These are phyloP conservation scores for Drosophila mimetica DNA, from an alignment of 2,888 invertebrate genomes.

Conservation along the genomic window DNA sequence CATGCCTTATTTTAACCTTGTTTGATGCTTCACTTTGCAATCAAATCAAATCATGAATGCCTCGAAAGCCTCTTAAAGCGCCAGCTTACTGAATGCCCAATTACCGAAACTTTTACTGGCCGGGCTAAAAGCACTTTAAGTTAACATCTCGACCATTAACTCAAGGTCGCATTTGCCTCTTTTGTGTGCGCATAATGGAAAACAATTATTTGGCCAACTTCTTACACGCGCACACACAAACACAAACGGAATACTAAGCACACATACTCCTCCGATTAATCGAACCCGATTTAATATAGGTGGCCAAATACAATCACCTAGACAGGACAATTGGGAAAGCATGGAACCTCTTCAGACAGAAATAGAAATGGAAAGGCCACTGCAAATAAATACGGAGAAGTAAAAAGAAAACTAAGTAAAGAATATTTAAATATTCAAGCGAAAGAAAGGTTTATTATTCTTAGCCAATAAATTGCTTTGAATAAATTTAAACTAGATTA, in stretches of 20 bases:
- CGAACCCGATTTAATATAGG: conserved; percentile 34
- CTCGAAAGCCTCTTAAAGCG: conserved; percentile 22
- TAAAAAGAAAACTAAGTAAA: not conserved
- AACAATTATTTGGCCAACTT: conserved; percentile 36
- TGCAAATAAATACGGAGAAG: not conserved
- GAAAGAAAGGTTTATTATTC: no score
- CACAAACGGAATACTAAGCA: conserved; percentile 22
- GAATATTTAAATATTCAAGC: no score
- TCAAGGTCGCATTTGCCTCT: conserved; percentile 29
- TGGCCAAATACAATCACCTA: conserved; percentile 17
- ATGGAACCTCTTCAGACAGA: not conserved
- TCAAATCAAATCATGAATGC: conserved; percentile 12
- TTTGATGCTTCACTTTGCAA: conserved; percentile 2
- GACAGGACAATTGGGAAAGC: conserved; percentile 14
- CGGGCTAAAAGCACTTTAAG: conserved; percentile 23
- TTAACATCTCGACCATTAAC: conserved; percentile 26
- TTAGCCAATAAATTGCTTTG: no score
- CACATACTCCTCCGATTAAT: conserved; percentile 27
- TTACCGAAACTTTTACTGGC: conserved; percentile 26
- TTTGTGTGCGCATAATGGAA: conserved; percentile 38
- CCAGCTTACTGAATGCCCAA: conserved; percentile 28
- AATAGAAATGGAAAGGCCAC: conserved; percentile 1
- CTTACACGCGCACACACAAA: conserved; percentile 23
- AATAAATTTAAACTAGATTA: no score
- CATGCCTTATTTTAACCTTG: conserved; percentile 3